These are phyloP conservation scores for Achlya flavicornis DNA, from an alignment of 2,888 invertebrate genomes.

Conservation along the genomic window DNA sequence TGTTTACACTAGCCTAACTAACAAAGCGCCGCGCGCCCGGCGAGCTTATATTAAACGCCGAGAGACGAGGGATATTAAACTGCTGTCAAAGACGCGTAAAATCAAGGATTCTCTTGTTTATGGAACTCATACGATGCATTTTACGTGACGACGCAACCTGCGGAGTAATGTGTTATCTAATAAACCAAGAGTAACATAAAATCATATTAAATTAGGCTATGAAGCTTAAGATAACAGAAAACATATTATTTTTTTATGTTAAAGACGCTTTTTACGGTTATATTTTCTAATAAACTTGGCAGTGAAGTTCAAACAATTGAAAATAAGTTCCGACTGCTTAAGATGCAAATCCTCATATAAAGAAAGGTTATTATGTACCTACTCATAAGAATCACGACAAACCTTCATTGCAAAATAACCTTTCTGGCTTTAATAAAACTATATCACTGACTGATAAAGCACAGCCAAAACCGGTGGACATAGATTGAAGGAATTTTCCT, in stretches of 20 bases:
- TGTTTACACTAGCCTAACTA: slow-evolving; percentile 20
- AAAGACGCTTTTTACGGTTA: background rate
- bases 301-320: background rate
- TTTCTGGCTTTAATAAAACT: background rate
- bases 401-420: background rate
- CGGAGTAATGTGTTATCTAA: background rate
- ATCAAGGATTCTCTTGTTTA: slow-evolving; percentile 1
- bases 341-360: too few species aligned
- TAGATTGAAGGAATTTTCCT: too few species aligned
- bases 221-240: background rate
- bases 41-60: background rate
- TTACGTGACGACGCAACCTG: slow-evolving; percentile 5
- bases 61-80: background rate
- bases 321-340: too few species aligned
- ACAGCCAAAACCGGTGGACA: too few species aligned
- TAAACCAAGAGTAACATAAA: background rate
- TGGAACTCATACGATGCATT: background rate
- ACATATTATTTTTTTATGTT: background rate
- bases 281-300: background rate
- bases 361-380: too few species aligned
- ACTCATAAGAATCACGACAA: background rate
- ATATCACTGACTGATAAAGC: too few species aligned
- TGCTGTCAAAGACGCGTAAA: background rate
- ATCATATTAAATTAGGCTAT: background rate
- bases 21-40: background rate